Evolutionary conservation across 2,888 invertebrate species (phyloP), one percentile per base, ranked within the genome.

Genomic region (Hydraecia micacea): DNA sequence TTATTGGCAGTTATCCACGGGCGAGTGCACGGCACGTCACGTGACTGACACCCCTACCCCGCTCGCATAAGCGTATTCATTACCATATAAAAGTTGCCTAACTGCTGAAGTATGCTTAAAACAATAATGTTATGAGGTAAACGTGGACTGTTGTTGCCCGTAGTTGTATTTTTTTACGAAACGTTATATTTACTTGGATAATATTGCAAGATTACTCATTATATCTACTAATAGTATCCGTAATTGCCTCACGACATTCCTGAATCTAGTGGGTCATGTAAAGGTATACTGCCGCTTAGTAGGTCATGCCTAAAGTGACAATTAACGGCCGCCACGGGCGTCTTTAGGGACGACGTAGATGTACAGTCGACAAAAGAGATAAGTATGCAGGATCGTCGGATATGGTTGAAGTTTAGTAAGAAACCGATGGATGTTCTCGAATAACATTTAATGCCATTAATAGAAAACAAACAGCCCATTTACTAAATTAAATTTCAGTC

Each of bases 1-100:
- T 92, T 94, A 94, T 94, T 93, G 93, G 93, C 93, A 93, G 93
- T 93, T 94, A 93, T 94, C 94, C 93, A 91, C 90, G 90, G 83
- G 89, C 87, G 88, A 91, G 90, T 88, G 92, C 95, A 95, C 94
- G 94, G 91, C 89, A 94, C 90, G 91, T 95, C 92, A 94, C 94
- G 94, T 95, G 95, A 94, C 94, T 87, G 89, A 92, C 90, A 91
- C 91, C 91, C 90, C 88, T 86, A 79, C 85, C 77, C 83, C 80
- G 63, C 83, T 84, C 87, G 86, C 82, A 83, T 86, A 76, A 84
- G 80, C 85, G 79, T 87, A 80, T 79, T 84, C 80, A 84, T 87
- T 86, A 80, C 83, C 75, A 83, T 87, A 86, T 77, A 83, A 79
- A 86, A 86, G 65, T 78, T 77, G 60, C 76, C 73, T 77, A 80